phyloP scores from a whole-genome alignment of 2,888 invertebrate genomes.

The Ophion costatus region DNA sequence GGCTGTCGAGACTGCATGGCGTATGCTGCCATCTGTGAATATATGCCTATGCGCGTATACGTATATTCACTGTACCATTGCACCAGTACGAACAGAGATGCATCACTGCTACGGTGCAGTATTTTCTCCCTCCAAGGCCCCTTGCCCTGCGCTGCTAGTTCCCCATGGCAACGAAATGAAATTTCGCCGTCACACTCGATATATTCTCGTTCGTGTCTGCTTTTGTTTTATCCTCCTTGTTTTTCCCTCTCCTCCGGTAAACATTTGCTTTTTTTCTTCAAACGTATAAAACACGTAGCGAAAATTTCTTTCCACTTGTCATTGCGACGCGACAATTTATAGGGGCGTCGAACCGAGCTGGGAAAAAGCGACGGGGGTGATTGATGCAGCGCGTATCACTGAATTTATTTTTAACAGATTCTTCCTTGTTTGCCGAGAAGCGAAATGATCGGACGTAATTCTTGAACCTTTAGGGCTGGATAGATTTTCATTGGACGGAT shows the following conservation, averaged over 20 bases:
- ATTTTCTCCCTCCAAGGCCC: slow-evolving; percentile 37
- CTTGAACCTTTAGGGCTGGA: too few relatives aligned
- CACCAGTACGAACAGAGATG: slow-evolving; percentile 50
- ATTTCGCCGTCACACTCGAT: slow-evolving; percentile 60
- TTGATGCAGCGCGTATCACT: neutral
- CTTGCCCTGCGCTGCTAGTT: neutral
- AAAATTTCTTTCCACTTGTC: slow-evolving; percentile 26
- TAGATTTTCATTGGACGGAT: too few relatives aligned
- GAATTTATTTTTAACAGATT: neutral
- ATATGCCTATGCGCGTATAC: slow-evolving; percentile 24
- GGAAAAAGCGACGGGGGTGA: neutral
- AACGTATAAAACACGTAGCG: slow-evolving; percentile 8
- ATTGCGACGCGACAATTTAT: slow-evolving; percentile 30
- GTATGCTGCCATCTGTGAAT: slow-evolving; percentile 51
- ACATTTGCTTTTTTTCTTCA: slow-evolving; percentile 27
- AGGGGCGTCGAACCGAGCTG: neutral
- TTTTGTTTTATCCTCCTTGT: slow-evolving; percentile 42
- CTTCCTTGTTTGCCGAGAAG: neutral
- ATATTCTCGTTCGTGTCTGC: slow-evolving; percentile 41
- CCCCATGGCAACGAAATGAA: slow-evolving; percentile 57
- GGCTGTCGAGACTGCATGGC: slow-evolving; percentile 57
- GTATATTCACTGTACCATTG: slow-evolving; percentile 26
- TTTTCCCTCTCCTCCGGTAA: slow-evolving; percentile 41
- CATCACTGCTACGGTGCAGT: slow-evolving; percentile 54
- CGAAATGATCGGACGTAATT: too few relatives aligned